Evolutionary conservation across 2,888 invertebrate genomes (phyloP), one percentile per base, ranked within the genome.

Genomic region (Mesodorylaimus sp.): DNA sequence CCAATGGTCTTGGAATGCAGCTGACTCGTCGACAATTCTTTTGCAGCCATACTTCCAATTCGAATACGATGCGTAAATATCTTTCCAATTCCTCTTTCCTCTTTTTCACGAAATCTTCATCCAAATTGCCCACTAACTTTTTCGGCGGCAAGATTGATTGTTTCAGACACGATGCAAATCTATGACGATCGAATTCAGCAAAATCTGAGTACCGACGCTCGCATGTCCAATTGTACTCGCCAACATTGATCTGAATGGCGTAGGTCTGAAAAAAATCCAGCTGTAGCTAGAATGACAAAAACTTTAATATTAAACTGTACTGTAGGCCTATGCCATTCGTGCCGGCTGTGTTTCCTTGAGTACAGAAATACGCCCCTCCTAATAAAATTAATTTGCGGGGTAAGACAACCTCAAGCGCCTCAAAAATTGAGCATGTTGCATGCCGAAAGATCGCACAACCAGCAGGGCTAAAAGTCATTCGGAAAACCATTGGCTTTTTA

Each of bases 101-200:
- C 60, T 80, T 81, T 62, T 84, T 83, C 1, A 95, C 75, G 65
- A 95, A 93, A 50, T 77, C 74, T 1, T 84, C 83, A 55, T 83
- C 82, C 68, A 82, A 83, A 64, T 88, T 89, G 1, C 89, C 80
- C 59, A 89, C 80, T 2, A 86, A 75, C 71, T 88, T 89, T 69
- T 95, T 93, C 0, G 87, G 87, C 13, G 93, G 93, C 19, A 93
- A 70, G 52, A 86, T 73, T 60, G 83, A 84, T 65, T 81, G 84
- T 5, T 81, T 78, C 2, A 86, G 77, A 47, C 82, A 81, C 39
- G 61, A 57, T 13, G 50, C 27, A 49, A 59, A 59, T 54, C 69
- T 67, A 63, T 78, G 78, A 48, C 83, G 81, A 67, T 91, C 84
- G 16, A 91, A 74, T 50, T 84, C 82, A 56, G 78, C 79, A 69